These are phyloP conservation scores for Trimorus sp. DNA, from an alignment of 2,888 invertebrate genomes.

Conservation along the genomic window DNA sequence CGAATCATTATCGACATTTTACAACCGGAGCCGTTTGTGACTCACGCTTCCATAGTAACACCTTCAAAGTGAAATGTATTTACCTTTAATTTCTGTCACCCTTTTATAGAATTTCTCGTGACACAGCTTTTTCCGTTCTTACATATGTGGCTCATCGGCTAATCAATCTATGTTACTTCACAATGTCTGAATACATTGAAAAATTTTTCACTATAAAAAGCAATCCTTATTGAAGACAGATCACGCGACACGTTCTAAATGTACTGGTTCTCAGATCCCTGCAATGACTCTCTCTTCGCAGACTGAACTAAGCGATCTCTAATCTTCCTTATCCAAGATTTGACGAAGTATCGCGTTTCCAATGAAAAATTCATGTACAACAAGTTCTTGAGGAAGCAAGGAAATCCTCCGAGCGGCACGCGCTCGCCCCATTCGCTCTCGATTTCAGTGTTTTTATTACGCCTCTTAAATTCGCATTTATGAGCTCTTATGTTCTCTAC, in stretches of 20 bases:
- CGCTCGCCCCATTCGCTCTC: slow-evolving; percentile 80
- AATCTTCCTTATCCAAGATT: slow-evolving; percentile 40
- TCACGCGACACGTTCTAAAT: slow-evolving; percentile 2
- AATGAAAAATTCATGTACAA: slow-evolving; percentile 62
- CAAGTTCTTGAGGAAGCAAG: slow-evolving; percentile 66
- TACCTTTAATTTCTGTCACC: too few species aligned
- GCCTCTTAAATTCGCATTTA: slow-evolving; percentile 82
- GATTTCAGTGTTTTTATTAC: slow-evolving; percentile 82
- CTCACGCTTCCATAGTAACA: too few species aligned
- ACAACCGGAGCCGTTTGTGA: too few species aligned
- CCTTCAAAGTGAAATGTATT: too few species aligned
- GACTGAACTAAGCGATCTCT: slow-evolving; percentile 20
- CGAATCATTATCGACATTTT: too few species aligned
- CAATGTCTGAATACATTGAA: too few species aligned
- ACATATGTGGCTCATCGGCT: too few species aligned
- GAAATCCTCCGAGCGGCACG: slow-evolving; percentile 74
- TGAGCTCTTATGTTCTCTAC: slow-evolving; percentile 81
- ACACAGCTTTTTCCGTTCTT: too few species aligned
- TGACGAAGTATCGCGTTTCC: slow-evolving; percentile 41
- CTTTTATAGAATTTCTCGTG: too few species aligned
- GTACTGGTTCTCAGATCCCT: background rate
- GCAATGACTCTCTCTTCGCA: slow-evolving; percentile 4
- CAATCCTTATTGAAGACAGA: background rate
- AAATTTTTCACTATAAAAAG: too few species aligned
- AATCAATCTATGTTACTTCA: too few species aligned